phyloP scores from a whole-genome alignment of 2,888 invertebrate genomes.

The Stenodema calcarata region DNA sequence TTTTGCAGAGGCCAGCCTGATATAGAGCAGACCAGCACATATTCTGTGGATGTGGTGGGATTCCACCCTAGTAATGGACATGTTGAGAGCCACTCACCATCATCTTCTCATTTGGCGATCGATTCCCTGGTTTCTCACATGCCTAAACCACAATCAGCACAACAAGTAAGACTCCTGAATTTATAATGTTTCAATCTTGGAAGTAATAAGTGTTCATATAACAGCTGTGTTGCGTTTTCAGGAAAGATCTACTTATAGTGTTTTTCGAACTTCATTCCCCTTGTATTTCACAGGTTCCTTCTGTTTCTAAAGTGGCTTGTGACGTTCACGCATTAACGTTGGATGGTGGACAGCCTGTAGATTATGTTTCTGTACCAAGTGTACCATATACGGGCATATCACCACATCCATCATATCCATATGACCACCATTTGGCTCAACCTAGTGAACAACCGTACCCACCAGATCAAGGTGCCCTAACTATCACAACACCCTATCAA shows the following conservation, averaged over 20 bases:
- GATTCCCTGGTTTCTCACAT: conserved; percentile 68
- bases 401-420: conserved; percentile 53
- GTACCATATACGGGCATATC: conserved; percentile 54
- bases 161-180: conserved; percentile 63
- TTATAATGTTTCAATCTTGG: too few species aligned
- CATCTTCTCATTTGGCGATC: conserved; percentile 64
- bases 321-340: conserved; percentile 52
- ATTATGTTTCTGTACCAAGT: conserved; percentile 62
- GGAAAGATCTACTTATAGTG: too few species aligned
- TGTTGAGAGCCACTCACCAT: conserved; percentile 69
- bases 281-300: conserved; percentile 48
- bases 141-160: conserved; percentile 73
- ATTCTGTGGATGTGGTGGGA: conserved; percentile 60
- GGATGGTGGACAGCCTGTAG: conserved; percentile 63
- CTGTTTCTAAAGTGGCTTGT: conserved; percentile 52
- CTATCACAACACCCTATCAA: background rate
- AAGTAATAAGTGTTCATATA: too few species aligned
- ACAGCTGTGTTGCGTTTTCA: background rate
- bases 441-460: conserved; percentile 51
- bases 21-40: conserved; percentile 61
- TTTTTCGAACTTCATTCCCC: background rate
- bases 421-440: conserved; percentile 53
- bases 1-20: conserved; percentile 63
- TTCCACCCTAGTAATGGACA: conserved; percentile 70
- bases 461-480: conserved; percentile 51